Base-by-base conservation (phyloP, 2,888 invertebrate species). In the Heliconius sara region DNA sequence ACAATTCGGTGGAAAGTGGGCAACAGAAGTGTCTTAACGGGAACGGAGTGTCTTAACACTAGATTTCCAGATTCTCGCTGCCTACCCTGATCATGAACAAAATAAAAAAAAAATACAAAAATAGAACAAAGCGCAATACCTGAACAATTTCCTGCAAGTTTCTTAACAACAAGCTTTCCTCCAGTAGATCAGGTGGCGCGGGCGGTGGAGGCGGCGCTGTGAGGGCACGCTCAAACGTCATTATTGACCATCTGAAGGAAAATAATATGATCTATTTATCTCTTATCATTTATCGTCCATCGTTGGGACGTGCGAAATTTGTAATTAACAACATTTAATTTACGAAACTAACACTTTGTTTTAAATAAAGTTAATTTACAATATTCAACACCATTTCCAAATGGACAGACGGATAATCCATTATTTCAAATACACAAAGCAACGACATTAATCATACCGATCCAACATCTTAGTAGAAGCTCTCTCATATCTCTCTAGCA, bases 381-480 rank as follows among this genome's bases (percentile, higher is more conserved):
- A 57, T 57, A 22, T 57, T 2, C 19, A 22, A 22, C 52, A 22
- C 52, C 22, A 22, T 22, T 57, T n/a, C n/a, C n/a, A n/a, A n/a
- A n/a, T 57, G 52, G 52, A 22, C n/a, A n/a, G n/a, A n/a, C n/a
- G n/a, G n/a, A n/a, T n/a, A n/a, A n/a, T n/a, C n/a, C n/a, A n/a
- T 6, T 7, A 52, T 6, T 52, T 57, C 19, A 19, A 57, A 22
- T 22, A 3, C 57, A 22, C 2, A 57, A 57, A 39, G 9, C 19
- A 22, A 63, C 63, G 5, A 22, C 19, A 71, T 52, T 3, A 52
- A 25, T 43, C 83, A 87, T 86, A 97, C 97, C 99, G 97, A 91
- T 99, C 99, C 75, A 99, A 95, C 98, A 99, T 99, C 95, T 99
- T 99, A 77, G 99, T 99, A 88, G 99, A 98, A n/a, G 99, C 99